Evolutionary conservation across 2,797 vertebrate species (phyloP).

Genomic region (Sciurus vulgaris): DNA sequence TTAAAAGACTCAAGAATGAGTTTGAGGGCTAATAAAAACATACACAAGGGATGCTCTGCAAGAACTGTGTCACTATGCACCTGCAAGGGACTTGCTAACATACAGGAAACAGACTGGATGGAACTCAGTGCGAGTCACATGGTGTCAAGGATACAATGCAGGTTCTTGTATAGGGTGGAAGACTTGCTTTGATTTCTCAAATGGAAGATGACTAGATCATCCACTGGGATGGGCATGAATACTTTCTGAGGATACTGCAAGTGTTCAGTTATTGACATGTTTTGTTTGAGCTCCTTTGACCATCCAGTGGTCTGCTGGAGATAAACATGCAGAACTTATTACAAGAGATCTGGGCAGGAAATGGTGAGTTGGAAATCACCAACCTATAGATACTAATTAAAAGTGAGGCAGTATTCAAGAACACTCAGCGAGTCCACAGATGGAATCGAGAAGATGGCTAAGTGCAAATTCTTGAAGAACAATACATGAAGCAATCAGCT

Average conservation of each 20-base stretch:
- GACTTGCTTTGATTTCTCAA: background rate
- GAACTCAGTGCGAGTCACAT: background rate
- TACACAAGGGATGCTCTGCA: background rate
- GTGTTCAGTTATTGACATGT: background rate
- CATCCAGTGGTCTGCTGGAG: background rate
- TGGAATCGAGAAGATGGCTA: background rate
- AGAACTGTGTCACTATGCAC: background rate
- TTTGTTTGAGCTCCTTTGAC: conserved; percentile 32
- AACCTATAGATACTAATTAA: background rate
- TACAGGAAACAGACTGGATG: background rate
- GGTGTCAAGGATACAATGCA: background rate
- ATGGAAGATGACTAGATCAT: background rate
- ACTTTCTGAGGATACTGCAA: background rate
- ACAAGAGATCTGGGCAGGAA: background rate
- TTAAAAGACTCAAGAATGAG: conserved; percentile 13
- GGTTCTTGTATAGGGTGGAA: background rate
- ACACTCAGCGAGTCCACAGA: background rate
- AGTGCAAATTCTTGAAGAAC: background rate
- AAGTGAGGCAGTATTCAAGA: background rate
- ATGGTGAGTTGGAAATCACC: background rate
- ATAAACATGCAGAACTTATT: background rate
- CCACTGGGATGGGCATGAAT: background rate
- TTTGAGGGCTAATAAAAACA: background rate
- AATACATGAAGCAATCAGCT: background rate
- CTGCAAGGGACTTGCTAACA: background rate